Percentiles rank a stretch among this genome's conserved stretches.
Evolutionary conservation across 2,797 vertebrate genomes (phyloP).

Genomic region (Erpetoichthys calabaricus): DNA sequence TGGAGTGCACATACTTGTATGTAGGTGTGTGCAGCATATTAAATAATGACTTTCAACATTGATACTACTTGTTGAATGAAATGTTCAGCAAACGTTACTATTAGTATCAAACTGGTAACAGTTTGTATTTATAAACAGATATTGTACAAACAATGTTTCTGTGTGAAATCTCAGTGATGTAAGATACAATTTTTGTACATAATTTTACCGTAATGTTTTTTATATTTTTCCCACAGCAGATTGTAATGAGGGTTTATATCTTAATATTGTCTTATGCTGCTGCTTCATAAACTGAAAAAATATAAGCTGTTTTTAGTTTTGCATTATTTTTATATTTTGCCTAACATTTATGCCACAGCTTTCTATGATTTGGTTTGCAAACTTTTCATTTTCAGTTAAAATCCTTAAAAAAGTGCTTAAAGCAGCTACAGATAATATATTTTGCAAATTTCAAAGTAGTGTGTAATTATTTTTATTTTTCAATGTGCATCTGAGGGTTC

Average conservation of each 20-base stretch:
- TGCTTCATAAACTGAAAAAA: background rate
- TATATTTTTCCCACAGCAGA: background rate
- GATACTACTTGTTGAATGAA: background rate
- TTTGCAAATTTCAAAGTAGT: no score
- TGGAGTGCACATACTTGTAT: no score
- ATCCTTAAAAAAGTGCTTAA: no score
- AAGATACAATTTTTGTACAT: background rate
- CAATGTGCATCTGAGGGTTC: no score
- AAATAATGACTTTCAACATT: no score
- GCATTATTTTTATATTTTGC: background rate
- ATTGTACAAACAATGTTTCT: no score
- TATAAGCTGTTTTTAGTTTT: background rate
- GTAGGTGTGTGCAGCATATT: no score
- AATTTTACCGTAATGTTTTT: background rate
- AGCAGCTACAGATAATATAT: no score
- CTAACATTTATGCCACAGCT: slow-evolving; percentile 6
- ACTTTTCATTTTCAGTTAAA: background rate
- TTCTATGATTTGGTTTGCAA: slow-evolving; percentile 14
- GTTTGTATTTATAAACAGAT: no score
- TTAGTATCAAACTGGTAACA: background rate
- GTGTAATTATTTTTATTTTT: no score
- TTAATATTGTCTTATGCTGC: background rate
- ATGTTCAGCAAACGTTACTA: background rate
- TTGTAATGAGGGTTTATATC: background rate
- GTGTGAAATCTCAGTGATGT: background rate